Evolutionary conservation across 2,888 invertebrate species (phyloP).

Genomic region (Epistrophe eligans): DNA sequence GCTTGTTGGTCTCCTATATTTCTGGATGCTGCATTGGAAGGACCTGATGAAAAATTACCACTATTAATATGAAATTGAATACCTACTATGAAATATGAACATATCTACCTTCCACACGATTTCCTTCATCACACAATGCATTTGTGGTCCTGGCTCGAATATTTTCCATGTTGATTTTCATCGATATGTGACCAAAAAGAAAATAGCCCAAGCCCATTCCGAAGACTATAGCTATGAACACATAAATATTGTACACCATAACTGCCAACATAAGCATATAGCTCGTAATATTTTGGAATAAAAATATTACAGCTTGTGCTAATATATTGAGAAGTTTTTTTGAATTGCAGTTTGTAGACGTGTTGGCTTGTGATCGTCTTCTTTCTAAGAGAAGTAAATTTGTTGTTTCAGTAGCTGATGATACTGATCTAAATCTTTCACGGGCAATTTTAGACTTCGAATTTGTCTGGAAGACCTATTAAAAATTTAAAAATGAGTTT

Average conservation of each 20-base stretch:
- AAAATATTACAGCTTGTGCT: constrained; percentile 77
- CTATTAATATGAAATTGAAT: neutral
- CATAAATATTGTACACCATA: constrained; percentile 90
- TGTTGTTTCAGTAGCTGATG: constrained; percentile 78
- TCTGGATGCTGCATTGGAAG: neutral
- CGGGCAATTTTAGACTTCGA: constrained; percentile 77
- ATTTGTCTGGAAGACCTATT: constrained; percentile 77
- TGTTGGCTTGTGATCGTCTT: constrained; percentile 19
- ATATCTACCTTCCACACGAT: constrained; percentile 79
- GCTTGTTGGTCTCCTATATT: constrained; percentile 5
- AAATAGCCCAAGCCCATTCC: constrained; percentile 87
- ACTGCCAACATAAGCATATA: constrained; percentile 90
- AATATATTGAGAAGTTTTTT: constrained; percentile 58
- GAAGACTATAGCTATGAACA: constrained; percentile 87
- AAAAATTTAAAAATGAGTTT: neutral
- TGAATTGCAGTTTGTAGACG: constrained; percentile 33
- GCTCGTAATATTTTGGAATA: constrained; percentile 86
- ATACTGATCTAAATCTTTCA: constrained; percentile 74
- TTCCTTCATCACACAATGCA: constrained; percentile 83
- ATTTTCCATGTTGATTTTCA: constrained; percentile 85
- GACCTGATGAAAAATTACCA: neutral
- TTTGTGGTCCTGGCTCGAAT: constrained; percentile 84
- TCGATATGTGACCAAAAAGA: constrained; percentile 85
- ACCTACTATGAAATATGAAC: neutral
- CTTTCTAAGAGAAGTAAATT: constrained; percentile 71